Evolutionary conservation across 2,888 invertebrate genomes (phyloP).

Genomic region (Eupithecia pulchellata): DNA sequence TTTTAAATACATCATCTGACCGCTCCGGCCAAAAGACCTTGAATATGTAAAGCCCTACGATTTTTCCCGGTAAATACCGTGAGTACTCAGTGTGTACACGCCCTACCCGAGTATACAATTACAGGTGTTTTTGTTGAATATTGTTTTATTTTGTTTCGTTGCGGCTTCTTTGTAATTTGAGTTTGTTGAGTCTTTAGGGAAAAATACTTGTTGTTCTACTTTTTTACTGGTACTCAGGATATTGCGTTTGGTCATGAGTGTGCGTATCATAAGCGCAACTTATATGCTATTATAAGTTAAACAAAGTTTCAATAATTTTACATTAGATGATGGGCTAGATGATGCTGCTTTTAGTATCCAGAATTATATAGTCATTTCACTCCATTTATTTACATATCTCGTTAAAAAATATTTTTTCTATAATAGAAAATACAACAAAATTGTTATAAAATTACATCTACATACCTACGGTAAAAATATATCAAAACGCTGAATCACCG

Average conservation of each 20-base stretch:
- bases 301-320: too few relatives aligned
- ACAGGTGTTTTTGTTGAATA: constrained; percentile 59
- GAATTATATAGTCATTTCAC: too few relatives aligned
- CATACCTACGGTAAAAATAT: too few relatives aligned
- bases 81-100: background rate
- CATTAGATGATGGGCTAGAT: too few relatives aligned
- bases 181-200: constrained; percentile 34
- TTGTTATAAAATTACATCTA: too few relatives aligned
- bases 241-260: constrained; percentile 3
- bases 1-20: background rate
- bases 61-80: background rate
- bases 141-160: constrained; percentile 49
- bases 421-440: too few relatives aligned
- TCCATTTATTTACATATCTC: too few relatives aligned
- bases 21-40: background rate
- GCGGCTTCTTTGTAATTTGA: constrained; percentile 40
- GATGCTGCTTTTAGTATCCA: too few relatives aligned
- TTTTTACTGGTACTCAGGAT: constrained; percentile 19
- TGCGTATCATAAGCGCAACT: too few relatives aligned
- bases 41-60: background rate
- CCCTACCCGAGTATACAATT: constrained; percentile 50
- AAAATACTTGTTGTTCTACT: constrained; percentile 27
- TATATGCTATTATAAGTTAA: too few relatives aligned
- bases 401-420: too few relatives aligned
- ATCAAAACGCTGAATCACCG: too few relatives aligned